Evolutionary conservation across 2,113 vertebrate species (phyloP), one percentile per base, ranked within the genome.

Genomic region (Nyctibius bracteatus): DNA sequence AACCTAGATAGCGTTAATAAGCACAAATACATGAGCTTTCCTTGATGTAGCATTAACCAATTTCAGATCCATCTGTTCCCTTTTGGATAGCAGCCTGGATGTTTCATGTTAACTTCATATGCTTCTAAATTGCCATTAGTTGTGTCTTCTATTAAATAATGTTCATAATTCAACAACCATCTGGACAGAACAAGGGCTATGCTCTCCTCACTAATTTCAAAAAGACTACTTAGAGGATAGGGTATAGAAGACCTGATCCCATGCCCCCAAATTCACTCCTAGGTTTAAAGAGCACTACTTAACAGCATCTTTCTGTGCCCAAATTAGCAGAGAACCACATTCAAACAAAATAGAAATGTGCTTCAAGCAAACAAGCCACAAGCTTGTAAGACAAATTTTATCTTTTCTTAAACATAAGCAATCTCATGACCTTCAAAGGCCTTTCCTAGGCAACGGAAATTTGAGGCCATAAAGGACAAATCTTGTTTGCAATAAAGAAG

Each of bases 21-120:
- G 22, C 62, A 75, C 75, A 86, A 84, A 94, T 58, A 74, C 86
- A 83, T 81, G 28, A 87, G 88, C 55, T 94, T 94, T 85, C 61
- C 71, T 95, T 97, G 65, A 47, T 94, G 59, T 75, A 96, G 59
- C 65, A 94, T 91, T 91, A 97, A 95, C 65, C 79, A 91, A 31
- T 86, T 94, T 94, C 89, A 84, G 78, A 77, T 83, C 94, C 96
- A 96, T 95, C 92, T 96, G 87, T 85, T 94, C 46, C n/a, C 24
- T 25, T 93, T 94, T 95, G 92, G 86, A 88, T 47, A 86, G 92
- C 58, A 73, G 84, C 82, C 83, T 86, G 75, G 85, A 88, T 89
- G 31, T 92, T 89, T 88, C 88, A 92, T 87, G 67, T 62, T 90
- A 84, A 71, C n/a, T 91, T 88, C 66, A 47, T 43, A 85, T 47